Evolutionary conservation across 2,888 invertebrate species (phyloP).

Genomic region (Dicroscelio sp.): DNA sequence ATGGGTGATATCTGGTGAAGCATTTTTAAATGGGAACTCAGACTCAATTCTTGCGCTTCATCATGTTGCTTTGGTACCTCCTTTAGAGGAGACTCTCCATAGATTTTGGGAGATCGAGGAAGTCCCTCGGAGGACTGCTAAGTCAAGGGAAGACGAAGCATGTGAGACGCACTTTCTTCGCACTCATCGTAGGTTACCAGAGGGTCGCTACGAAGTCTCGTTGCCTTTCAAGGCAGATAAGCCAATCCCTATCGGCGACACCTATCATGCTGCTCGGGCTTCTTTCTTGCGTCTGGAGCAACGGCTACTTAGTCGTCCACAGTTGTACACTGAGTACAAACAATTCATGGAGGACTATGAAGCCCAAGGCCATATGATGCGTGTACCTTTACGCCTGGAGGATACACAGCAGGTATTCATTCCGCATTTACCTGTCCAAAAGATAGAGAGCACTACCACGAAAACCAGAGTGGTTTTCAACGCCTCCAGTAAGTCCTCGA

Average conservation of each 20-base stretch:
- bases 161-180: not conserved
- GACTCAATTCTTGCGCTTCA: not conserved
- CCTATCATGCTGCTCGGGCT: not conserved
- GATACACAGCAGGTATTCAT: not conserved
- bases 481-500: slow-evolving; percentile 51
- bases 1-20: slow-evolving; percentile 11
- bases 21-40: too few species aligned
- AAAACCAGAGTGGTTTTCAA: not conserved
- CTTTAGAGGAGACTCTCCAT: too few species aligned
- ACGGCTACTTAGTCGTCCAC: not conserved
- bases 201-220: not conserved
- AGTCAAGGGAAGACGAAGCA: not conserved
- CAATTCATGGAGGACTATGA: not conserved
- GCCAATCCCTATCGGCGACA: not conserved
- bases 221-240: not conserved
- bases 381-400: not conserved
- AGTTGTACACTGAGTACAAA: not conserved
- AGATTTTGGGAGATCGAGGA: not conserved
- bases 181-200: not conserved
- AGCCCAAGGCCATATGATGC: not conserved
- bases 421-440: not conserved
- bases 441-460: not conserved
- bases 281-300: not conserved
- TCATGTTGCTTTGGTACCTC: not conserved
- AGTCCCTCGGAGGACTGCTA: not conserved